Evolutionary conservation across 1,140 invertebrate genomes (phyloP), one percentile per base, ranked within the genome.

Genomic region (Papilio aristodemus): DNA sequence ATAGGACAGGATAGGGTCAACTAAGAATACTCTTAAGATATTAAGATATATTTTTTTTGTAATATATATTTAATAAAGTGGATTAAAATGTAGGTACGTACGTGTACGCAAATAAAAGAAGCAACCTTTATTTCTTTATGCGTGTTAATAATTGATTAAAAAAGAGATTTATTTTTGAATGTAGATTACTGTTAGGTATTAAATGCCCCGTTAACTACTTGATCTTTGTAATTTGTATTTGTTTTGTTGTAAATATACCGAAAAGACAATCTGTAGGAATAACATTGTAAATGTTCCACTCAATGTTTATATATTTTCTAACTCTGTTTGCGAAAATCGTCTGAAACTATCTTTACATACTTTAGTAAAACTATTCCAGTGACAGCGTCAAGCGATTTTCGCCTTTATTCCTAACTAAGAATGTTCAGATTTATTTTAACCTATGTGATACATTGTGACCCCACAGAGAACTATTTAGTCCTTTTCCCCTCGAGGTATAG

Each of bases 241-340:
- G 43, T 46, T 46, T 17, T 46, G 19, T 46, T 46, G 43, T 46
- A 46, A 19, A 46, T 46, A 46, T 46, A 10, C 17, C 1, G 43
- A 46, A 54, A 54, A 54, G 46, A 13, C 19, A 54, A 22, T 11
- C 10, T 22, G 0, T 54, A 22, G 4, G 19, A 54, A 54, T 22
- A 54, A 54, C 46, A 54, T 54, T 54, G 46, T 54, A 54, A 54
- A 54, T 54, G 19, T 54, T 22, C 46, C 19, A 25, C 11, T 54
- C 4, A 11, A 13, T 54, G 22, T 54, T 17, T 39, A 39, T 39
- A 46, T 13, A 0, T 54, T 25, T 54, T 54, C 19, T 54, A 9
- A 22, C 19, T 54, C 19, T 54, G 46, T 54, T 54, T 10, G 46
- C 19, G 46, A 54, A 54, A 54, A 54, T 54, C 46, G 9, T 54